Conservation (phyloP, 1,140 invertebrate genomes). For the Vollenhovia emeryi region DNA sequence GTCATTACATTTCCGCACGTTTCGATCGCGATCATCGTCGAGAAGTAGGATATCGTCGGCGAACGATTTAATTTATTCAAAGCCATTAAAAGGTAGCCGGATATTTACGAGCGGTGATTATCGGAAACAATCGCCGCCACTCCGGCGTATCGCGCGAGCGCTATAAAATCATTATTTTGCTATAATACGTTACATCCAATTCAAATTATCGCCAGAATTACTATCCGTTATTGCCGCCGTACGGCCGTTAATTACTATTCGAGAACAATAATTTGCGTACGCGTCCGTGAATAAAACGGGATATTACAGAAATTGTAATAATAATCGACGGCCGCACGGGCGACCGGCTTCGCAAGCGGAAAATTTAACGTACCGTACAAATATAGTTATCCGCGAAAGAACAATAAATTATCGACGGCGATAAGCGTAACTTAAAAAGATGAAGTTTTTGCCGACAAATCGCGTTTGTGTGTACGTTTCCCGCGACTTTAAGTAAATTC, state of each 20-base stretch:
- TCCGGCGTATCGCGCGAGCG: slow-evolving; percentile 38
- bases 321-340: slow-evolving; percentile 9
- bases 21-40: slow-evolving; percentile 29
- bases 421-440: neutral
- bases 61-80: slow-evolving; percentile 63
- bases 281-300: slow-evolving; percentile 33
- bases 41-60: slow-evolving; percentile 2
- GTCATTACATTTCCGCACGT: neutral
- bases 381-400: neutral
- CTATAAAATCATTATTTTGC: slow-evolving; percentile 65
- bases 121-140: slow-evolving; percentile 49
- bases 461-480: neutral
- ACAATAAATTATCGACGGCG: neutral
- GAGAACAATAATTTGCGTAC: slow-evolving; percentile 44
- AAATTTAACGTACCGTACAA: slow-evolving; percentile 22
- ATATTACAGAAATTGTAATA: slow-evolving; percentile 50
- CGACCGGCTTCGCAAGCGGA: neutral
- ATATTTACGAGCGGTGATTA: slow-evolving; percentile 65
- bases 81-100: slow-evolving; percentile 62
- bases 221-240: slow-evolving; percentile 18
- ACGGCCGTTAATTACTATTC: slow-evolving; percentile 44
- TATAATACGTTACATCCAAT: slow-evolving; percentile 51
- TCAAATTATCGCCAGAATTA: slow-evolving; percentile 56
- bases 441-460: neutral
- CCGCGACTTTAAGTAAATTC: neutral